phyloP scores from a whole-genome alignment of 2,113 vertebrate species.

The Oreochromis spilurus region DNA sequence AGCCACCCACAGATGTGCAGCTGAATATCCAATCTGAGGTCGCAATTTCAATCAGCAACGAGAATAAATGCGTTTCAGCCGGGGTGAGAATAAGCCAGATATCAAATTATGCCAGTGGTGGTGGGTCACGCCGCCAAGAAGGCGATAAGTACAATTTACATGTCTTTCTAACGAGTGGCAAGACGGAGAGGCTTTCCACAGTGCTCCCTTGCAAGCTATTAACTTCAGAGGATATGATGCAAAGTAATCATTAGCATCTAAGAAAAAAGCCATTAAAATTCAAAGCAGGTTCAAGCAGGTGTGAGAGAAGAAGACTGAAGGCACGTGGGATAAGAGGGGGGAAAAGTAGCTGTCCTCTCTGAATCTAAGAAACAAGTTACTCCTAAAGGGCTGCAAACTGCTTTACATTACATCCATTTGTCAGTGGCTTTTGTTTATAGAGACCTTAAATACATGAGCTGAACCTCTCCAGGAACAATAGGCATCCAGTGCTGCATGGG shows the following conservation, averaged over 20 bases:
- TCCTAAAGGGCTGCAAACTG: background rate
- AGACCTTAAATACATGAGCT: background rate
- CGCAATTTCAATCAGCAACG: conserved; percentile 49
- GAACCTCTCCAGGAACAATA: background rate
- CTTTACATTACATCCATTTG: background rate
- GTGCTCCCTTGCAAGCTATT: conserved; percentile 45
- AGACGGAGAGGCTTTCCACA: conserved; percentile 42
- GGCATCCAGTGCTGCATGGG: background rate
- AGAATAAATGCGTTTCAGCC: conserved; percentile 19
- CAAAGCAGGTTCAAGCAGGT: conserved; percentile 53
- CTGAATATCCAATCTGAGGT: conserved; percentile 37
- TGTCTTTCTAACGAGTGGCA: conserved; percentile 49
- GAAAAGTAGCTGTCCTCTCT: background rate
- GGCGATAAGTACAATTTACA: conserved; percentile 64
- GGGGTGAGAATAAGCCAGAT: conserved; percentile 47
- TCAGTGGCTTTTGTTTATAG: background rate
- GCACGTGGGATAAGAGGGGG: background rate
- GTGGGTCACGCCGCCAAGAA: conserved; percentile 50
- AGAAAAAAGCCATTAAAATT: conserved; percentile 60
- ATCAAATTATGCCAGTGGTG: conserved; percentile 64
- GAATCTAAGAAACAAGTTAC: conserved; percentile 16
- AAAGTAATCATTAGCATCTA: conserved; percentile 61
- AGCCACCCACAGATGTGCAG: background rate
- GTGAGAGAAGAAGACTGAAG: conserved; percentile 26
- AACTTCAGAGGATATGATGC: conserved; percentile 56